Evolutionary conservation across 2,888 invertebrate genomes (phyloP), one percentile per base, ranked within the genome.

Genomic region (Perdita meconis): DNA sequence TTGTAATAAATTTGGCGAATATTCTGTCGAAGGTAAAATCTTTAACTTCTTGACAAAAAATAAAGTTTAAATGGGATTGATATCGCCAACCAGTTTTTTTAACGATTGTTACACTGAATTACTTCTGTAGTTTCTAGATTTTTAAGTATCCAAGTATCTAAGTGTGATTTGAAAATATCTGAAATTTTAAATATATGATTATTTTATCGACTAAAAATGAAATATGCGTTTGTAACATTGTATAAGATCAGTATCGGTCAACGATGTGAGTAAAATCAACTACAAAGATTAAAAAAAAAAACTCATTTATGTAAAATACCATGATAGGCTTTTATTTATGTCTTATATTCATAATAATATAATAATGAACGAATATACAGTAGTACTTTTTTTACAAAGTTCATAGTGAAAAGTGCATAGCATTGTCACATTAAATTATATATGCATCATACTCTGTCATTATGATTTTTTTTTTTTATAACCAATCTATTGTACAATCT

Each of bases 321-420:
- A 87, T 82, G 87, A 88, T 87, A 89, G 85, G 82, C 78, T 86
- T 90, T 90, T 88, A 89, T 89, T 89, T 76, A 71, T 67, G 65
- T 71, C 80, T 79, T 84, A 85, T 85, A 87, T 83, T 84, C 68
- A 84, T 79, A 84, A 84, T 79, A 84, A 82, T 87, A 86, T 79
- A 86, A 82, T 85, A 85, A 86, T 83, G 82, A 85, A 85, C 84
- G 79, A 86, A 87, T 81, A 81, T 82, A 86, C 85, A 86, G 30
- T 70, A 59, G 81, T 77, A 63, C 74, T 73, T 64, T 74, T 78
- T 63, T 65, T 69, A 73, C 50, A 60, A 34, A 44, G 57, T 73
- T 71, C 70, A 55, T 60, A 73, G 42, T 73, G 81, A 78, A 81
- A 81, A 81, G 81, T 81, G 78, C 78, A 67, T 56, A 64, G 65